These are phyloP conservation scores for Proterorhinus semilunaris DNA, from an alignment of 2,113 vertebrate species.

Conservation along the genomic window DNA sequence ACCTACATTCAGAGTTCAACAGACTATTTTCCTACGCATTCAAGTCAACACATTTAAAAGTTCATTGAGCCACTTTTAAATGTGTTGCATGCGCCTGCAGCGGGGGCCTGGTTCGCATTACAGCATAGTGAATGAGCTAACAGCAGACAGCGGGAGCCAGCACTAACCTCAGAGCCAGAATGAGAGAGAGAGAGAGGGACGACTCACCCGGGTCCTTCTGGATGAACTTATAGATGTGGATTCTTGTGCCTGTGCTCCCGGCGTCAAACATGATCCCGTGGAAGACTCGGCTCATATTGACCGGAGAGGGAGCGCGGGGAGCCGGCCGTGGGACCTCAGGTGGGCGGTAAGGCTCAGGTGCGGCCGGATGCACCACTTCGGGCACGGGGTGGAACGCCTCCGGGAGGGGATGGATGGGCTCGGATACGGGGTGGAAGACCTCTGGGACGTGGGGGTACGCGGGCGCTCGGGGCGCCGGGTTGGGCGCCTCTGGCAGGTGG, in stretches of 20 bases:
- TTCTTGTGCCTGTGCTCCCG: constrained; percentile 94
- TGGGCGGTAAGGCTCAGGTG: constrained; percentile 52
- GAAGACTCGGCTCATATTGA: constrained; percentile 78
- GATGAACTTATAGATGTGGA: constrained; percentile 96
- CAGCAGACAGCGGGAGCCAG: constrained; percentile 50
- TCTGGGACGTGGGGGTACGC: constrained; percentile 53
- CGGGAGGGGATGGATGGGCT: constrained; percentile 59
- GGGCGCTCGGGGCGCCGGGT: constrained; percentile 72
- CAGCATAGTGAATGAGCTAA: constrained; percentile 64
- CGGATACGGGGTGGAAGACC: constrained; percentile 59
- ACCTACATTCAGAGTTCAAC: constrained; percentile 37
- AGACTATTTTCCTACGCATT: constrained; percentile 44
- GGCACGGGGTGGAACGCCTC: constrained; percentile 63
- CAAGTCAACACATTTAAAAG: constrained; percentile 59
- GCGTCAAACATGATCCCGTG: constrained; percentile 98
- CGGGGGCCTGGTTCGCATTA: constrained; percentile 52
- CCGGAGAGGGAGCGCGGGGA: constrained; percentile 49
- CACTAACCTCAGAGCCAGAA: constrained; percentile 21
- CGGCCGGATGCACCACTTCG: constrained; percentile 60
- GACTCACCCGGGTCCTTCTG: constrained; percentile 86
- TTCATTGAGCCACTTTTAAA: constrained; percentile 51
- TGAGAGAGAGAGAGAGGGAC: not conserved
- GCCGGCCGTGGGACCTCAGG: constrained; percentile 14
- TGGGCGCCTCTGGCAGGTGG: constrained; percentile 78
- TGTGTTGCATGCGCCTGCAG: constrained; percentile 32